phyloP scores from a whole-genome alignment of 2,888 invertebrate species.

The Campoplex capitator region DNA sequence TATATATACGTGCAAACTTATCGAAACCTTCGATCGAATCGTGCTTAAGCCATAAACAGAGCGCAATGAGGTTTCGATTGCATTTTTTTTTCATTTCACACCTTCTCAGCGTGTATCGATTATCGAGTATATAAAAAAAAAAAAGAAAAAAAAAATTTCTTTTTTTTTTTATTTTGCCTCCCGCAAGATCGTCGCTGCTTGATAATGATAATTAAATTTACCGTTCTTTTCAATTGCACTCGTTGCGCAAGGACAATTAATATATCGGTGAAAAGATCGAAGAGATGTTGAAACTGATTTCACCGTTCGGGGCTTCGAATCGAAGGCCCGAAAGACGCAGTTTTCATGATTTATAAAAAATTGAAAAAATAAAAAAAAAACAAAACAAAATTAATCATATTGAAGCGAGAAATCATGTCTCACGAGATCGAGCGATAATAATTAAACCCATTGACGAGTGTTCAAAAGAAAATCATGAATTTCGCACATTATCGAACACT shows the following conservation, averaged over 20 bases:
- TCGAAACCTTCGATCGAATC: conserved; percentile 42
- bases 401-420: neutral
- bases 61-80: conserved; percentile 11
- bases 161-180: neutral
- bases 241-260: conserved; percentile 2
- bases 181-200: conserved; percentile 2
- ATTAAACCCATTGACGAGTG: neutral
- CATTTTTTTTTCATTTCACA: neutral
- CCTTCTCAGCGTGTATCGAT: neutral
- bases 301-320: neutral
- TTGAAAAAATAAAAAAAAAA: too few relatives aligned
- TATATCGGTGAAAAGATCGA: conserved; percentile 15
- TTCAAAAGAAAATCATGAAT: neutral
- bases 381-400: too few relatives aligned
- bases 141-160: too few relatives aligned
- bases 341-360: neutral
- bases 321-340: neutral
- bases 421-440: neutral
- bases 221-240: conserved; percentile 3
- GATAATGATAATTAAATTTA: conserved; percentile 47
- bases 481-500: neutral
- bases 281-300: conserved; percentile 5
- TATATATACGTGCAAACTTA: neutral
- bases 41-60: neutral
- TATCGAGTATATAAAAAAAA: neutral